Conservation (phyloP, 2,113 vertebrate species). For the Hoplias malabaricus region DNA sequence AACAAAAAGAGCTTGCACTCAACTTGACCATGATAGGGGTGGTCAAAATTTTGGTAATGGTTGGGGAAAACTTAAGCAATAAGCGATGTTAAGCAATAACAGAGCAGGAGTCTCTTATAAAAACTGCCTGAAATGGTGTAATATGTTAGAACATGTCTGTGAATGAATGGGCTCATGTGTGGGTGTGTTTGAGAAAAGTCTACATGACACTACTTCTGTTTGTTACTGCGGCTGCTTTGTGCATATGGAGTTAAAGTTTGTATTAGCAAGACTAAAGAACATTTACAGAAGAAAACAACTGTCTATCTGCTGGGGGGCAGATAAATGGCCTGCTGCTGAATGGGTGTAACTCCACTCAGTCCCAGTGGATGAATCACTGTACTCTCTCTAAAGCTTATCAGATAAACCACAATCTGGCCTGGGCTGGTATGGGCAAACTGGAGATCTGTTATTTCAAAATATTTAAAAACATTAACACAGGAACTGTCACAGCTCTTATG, state of each 20-base stretch:
- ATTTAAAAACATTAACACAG: no score
- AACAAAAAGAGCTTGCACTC: neutral
- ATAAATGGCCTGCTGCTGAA: neutral
- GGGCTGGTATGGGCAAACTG: neutral
- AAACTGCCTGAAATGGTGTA: neutral
- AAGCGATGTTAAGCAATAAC: neutral
- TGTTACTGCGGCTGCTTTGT: neutral
- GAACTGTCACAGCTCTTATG: no score
- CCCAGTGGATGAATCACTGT: conserved; percentile 9
- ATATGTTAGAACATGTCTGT: neutral
- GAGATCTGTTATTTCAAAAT: no score
- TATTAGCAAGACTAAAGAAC: neutral
- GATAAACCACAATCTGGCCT: conserved; percentile 1
- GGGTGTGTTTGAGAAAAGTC: neutral
- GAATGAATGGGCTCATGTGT: neutral
- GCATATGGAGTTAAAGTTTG: neutral
- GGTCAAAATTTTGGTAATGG: neutral
- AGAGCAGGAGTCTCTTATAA: neutral
- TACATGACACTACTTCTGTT: neutral
- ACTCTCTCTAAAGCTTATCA: conserved; percentile 1
- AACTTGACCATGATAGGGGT: neutral
- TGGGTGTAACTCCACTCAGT: neutral
- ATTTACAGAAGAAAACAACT: neutral
- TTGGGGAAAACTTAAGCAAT: neutral
- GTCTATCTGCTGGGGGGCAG: neutral